These are phyloP conservation scores for Miniopterus natalensis DNA, from an alignment of 2,113 vertebrate species.

Conservation along the genomic window DNA sequence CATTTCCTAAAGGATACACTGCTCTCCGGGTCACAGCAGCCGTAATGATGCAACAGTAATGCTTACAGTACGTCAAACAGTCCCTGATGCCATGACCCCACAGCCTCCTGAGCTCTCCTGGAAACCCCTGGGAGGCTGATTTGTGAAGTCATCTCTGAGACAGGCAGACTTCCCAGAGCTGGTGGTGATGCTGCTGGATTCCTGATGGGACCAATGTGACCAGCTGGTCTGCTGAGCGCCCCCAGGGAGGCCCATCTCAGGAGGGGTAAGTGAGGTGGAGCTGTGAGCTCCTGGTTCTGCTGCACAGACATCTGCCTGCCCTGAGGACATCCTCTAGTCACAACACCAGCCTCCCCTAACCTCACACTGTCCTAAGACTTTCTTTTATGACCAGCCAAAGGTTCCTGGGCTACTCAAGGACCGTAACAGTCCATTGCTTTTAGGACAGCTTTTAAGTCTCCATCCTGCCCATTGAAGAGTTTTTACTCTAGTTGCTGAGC, in stretches of 20 bases:
- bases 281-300: neutral
- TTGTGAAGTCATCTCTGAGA: neutral
- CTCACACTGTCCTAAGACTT: neutral
- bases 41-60: neutral
- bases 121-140: neutral
- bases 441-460: neutral
- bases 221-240: neutral
- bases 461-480: neutral
- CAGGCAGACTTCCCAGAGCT: neutral
- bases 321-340: neutral
- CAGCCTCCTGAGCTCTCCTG: neutral
- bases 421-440: neutral
- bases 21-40: neutral
- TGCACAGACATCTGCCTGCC: neutral
- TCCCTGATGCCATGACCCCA: neutral
- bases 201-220: neutral
- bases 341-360: neutral
- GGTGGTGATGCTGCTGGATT: neutral
- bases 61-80: accelerated
- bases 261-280: neutral
- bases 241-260: neutral
- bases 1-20: neutral
- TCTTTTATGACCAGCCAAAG: neutral
- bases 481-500: neutral
- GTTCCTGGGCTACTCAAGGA: neutral